phyloP scores from a whole-genome alignment of 2,113 vertebrate species.

The Syngnathus scovelli region DNA sequence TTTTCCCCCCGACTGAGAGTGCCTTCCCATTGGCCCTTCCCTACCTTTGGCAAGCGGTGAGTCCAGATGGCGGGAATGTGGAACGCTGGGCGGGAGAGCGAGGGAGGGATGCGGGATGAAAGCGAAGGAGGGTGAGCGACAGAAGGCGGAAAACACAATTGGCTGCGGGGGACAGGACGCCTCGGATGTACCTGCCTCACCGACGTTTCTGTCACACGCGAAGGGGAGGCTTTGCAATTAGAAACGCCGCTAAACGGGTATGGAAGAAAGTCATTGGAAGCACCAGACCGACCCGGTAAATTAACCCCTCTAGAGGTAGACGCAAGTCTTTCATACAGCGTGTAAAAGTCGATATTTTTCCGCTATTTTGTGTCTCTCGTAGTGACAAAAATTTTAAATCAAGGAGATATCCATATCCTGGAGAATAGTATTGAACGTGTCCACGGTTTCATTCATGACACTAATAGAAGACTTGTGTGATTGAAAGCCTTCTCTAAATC shows the following conservation, averaged over 20 bases:
- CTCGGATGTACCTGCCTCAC: conserved; percentile 30
- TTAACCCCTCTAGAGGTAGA: neutral
- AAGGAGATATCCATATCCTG: too few relatives aligned
- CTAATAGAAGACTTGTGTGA: conserved; percentile 53
- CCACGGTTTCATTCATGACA: conserved; percentile 13
- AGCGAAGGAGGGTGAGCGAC: conserved; percentile 39
- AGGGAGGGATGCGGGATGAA: conserved; percentile 42
- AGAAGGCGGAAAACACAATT: conserved; percentile 53
- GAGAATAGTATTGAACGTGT: neutral
- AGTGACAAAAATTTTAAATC: neutral
- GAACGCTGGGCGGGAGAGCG: conserved; percentile 39
- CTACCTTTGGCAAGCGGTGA: conserved; percentile 64
- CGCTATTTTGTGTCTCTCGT: neutral
- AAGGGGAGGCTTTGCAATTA: conserved; percentile 7
- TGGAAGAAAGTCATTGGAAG: neutral
- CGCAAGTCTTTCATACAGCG: neutral
- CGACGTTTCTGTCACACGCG: conserved; percentile 31
- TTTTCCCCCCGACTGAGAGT: neutral
- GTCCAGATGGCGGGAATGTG: conserved; percentile 70
- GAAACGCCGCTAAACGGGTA: neutral
- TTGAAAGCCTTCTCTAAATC: conserved; percentile 55
- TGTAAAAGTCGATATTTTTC: neutral
- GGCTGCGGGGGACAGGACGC: conserved; percentile 36
- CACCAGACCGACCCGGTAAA: neutral
- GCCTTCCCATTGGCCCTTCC: conserved; percentile 33